phyloP scores from a whole-genome alignment of 2,797 vertebrate species.

The Huso huso region DNA sequence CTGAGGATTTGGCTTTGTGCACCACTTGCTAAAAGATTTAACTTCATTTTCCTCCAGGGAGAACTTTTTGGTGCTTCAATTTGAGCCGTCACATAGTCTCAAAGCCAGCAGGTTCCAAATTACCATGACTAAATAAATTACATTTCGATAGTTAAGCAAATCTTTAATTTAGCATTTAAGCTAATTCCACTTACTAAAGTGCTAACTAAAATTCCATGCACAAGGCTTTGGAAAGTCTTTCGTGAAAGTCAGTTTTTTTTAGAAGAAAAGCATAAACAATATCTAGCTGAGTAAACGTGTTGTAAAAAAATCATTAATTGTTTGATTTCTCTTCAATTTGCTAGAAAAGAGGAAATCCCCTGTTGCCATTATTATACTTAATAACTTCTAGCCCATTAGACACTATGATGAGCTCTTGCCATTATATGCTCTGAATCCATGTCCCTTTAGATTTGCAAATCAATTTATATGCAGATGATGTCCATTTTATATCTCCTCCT shows the following conservation, averaged over 20 bases:
- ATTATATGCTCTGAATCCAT: conserved; percentile 50
- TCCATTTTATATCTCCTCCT: conserved; percentile 51
- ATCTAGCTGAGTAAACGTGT: conserved; percentile 14
- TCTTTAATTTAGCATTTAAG: too few species aligned
- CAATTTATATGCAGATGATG: conserved; percentile 78
- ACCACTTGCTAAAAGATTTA: too few species aligned
- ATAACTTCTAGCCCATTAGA: conserved; percentile 62
- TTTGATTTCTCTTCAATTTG: conserved; percentile 56
- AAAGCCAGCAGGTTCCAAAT: too few species aligned
- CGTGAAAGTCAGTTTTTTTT: not conserved
- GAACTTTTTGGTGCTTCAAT: too few species aligned
- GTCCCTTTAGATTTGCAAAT: conserved; percentile 52
- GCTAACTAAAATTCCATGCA: too few species aligned
- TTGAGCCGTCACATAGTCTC: too few species aligned
- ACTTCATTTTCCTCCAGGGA: too few species aligned
- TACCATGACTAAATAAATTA: too few species aligned
- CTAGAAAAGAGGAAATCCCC: conserved; percentile 32
- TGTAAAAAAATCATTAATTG: conserved; percentile 53
- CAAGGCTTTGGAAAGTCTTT: not conserved
- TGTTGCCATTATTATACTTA: conserved; percentile 58
- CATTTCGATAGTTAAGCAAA: too few species aligned
- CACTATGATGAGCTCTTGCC: conserved; percentile 53
- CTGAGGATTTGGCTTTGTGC: too few species aligned
- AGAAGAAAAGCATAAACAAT: not conserved
- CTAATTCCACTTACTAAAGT: too few species aligned